Conservation (phyloP, 2,113 vertebrate genomes). For the Antechinus stuartii region DNA sequence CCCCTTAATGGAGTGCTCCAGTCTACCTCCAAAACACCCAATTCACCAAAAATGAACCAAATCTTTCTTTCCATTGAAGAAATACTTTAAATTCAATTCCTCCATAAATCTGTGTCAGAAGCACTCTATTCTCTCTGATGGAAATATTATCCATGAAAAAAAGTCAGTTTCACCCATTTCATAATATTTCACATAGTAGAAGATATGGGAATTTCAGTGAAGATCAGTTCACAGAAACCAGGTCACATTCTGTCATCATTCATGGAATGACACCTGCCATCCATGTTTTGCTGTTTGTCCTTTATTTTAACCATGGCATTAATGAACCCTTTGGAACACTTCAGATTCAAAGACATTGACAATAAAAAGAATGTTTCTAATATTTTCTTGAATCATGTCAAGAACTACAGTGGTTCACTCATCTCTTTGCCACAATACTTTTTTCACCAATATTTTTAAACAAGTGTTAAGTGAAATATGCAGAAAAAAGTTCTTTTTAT, state of each 20-base stretch:
- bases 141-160: slow-evolving; percentile 30
- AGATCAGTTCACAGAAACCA: not conserved
- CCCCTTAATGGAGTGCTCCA: not conserved
- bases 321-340: slow-evolving; percentile 50
- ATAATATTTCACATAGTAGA: not conserved
- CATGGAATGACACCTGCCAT: slow-evolving; percentile 41
- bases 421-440: slow-evolving; percentile 37
- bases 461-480: not conserved
- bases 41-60: not conserved
- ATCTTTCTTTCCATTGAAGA: not conserved
- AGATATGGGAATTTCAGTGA: not conserved
- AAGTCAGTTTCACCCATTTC: not conserved
- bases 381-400: slow-evolving; percentile 21
- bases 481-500: not conserved
- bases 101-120: not conserved
- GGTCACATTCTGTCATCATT: slow-evolving; percentile 41
- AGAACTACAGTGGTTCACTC: slow-evolving; percentile 25
- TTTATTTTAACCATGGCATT: not conserved
- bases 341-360: slow-evolving; percentile 49
- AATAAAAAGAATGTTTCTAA: slow-evolving; percentile 61
- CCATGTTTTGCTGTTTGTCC: slow-evolving; percentile 25
- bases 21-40: not conserved
- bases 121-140: not conserved
- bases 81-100: not conserved
- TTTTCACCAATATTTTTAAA: slow-evolving; percentile 31